Percentiles rank a stretch among this genome's conserved stretches.
These are phyloP conservation scores for Melanostigma gelatinosum DNA, from an alignment of 2,113 vertebrate species.

Conservation along the genomic window DNA sequence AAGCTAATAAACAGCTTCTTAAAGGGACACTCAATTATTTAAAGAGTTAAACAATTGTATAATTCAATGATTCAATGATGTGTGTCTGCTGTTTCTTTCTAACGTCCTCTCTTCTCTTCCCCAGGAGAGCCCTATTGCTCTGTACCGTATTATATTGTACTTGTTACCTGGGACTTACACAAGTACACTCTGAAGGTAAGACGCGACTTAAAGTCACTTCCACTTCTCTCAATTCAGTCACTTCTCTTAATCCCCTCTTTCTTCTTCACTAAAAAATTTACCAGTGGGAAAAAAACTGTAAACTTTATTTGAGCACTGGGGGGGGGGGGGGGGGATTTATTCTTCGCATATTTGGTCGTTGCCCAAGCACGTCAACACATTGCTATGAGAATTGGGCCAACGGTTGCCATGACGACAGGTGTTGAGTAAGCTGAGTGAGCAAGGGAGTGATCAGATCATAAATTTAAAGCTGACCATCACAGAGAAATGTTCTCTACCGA, in stretches of 20 bases:
- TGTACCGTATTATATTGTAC: conserved; percentile 91
- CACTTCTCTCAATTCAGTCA: conserved; percentile 1
- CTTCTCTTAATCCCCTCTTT: conserved; percentile 12
- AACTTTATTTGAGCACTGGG: conserved; percentile 19
- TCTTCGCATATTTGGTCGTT: conserved; percentile 47
- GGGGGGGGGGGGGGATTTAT: conserved; percentile 3
- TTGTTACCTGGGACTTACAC: conserved; percentile 93
- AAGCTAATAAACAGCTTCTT: background rate
- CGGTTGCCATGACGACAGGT: conserved; percentile 47
- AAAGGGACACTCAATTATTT: background rate
- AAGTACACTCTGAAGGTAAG: conserved; percentile 96
- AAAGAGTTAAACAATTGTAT: background rate
- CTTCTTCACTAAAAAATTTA: background rate
- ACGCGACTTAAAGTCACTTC: background rate
- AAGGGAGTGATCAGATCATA: conserved; percentile 42
- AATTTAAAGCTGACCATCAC: background rate
- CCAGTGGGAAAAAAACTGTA: background rate
- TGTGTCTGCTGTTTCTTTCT: conserved; percentile 28
- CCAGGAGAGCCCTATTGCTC: conserved; percentile 93
- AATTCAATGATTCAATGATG: background rate
- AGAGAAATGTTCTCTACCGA: background rate
- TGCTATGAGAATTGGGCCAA: conserved; percentile 43
- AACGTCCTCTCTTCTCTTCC: conserved; percentile 68
- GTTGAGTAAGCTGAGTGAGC: conserved; percentile 49
- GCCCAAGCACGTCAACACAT: conserved; percentile 56